Percentiles rank a stretch among this genome's conserved stretches.
phyloP scores from a whole-genome alignment of 2,797 vertebrate genomes.

The Nannoperca obscura region DNA sequence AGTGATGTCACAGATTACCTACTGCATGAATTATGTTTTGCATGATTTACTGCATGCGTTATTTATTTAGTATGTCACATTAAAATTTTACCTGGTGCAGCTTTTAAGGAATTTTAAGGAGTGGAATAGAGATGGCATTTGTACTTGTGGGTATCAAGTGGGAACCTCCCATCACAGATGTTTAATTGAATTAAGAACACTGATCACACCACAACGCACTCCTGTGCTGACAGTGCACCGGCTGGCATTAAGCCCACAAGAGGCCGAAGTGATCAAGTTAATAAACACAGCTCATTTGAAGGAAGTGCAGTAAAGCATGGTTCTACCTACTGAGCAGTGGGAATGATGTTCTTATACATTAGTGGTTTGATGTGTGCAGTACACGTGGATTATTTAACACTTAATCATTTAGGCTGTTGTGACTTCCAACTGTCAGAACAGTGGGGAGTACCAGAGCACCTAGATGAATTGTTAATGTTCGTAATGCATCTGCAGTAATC shows the following conservation, averaged over 20 bases:
- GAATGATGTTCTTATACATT: constrained; percentile 12
- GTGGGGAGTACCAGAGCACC: constrained; percentile 8
- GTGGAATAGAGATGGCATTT: neutral
- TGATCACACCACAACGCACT: constrained; percentile 10
- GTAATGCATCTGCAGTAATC: constrained; percentile 28
- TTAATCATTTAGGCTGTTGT: constrained; percentile 48
- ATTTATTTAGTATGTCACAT: constrained; percentile 19
- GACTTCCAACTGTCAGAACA: constrained; percentile 42
- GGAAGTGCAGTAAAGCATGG: constrained; percentile 18
- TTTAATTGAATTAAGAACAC: constrained; percentile 41
- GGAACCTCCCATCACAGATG: constrained; percentile 22
- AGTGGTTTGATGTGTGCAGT: constrained; percentile 21
- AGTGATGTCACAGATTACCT: constrained; percentile 29
- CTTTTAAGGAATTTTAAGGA: constrained; percentile 25
- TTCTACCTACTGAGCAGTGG: constrained; percentile 24
- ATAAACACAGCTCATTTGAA: constrained; percentile 35
- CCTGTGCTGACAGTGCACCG: constrained; percentile 14
- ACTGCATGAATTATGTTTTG: neutral
- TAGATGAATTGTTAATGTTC: constrained; percentile 54
- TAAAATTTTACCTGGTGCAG: constrained; percentile 9
- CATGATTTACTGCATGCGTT: neutral
- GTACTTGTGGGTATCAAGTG: neutral
- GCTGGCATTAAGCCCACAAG: constrained; percentile 23
- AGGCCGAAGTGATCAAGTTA: constrained; percentile 27
- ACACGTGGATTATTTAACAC: constrained; percentile 32